Evolutionary conservation across 2,797 vertebrate species (phyloP), one percentile per base, ranked within the genome.

Genomic region (Pogonophryne albipinna): DNA sequence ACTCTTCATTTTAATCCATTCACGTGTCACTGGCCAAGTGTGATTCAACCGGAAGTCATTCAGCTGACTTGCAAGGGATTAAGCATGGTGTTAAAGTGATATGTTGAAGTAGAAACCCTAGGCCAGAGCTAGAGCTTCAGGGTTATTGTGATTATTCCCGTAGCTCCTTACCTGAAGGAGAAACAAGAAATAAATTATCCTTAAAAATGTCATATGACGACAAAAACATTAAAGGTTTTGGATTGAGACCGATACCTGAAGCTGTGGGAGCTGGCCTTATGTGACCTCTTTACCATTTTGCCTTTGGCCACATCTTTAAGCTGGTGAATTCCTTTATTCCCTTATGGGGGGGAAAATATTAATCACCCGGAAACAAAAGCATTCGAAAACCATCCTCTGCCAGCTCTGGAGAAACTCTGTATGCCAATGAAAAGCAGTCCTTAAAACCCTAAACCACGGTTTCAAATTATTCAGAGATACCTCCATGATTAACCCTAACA

Each of bases 271-370:
- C 11, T 45, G 5, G 41, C 41, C 20, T 50, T 3, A 4, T 64
- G 41, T 59, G 63, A 65, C 44, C 50, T 10, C 1, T 20, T 0
- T 42, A 13, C 3, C 19, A 1, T 46, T 60, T 66, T 66, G 56
- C 47, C 34, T 15, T 2, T 4, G 6, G 8, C 1, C n/a, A 42
- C 17, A 6, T 60, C 17, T 59, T 20, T 50, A 16, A 71, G 12
- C 53, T 71, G 55, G 38, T 56, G n/a, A 66, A 66, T 76, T 67
- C 67, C 12, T 14, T 60, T 10, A 17, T 66, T 60, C n/a, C 31
- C 20, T 38, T 38, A 64, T 76, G 49, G 74, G 15, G 41, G 51
- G 3, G n/a, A 6, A 3, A 44, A 68, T 7, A 47, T 55, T 13
- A 69, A 59, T 68, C 5, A 14, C 64, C 63, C 42, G 42, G 19